phyloP scores from a whole-genome alignment of 1,140 invertebrate genomes.

The Drosophila athabasca region DNA sequence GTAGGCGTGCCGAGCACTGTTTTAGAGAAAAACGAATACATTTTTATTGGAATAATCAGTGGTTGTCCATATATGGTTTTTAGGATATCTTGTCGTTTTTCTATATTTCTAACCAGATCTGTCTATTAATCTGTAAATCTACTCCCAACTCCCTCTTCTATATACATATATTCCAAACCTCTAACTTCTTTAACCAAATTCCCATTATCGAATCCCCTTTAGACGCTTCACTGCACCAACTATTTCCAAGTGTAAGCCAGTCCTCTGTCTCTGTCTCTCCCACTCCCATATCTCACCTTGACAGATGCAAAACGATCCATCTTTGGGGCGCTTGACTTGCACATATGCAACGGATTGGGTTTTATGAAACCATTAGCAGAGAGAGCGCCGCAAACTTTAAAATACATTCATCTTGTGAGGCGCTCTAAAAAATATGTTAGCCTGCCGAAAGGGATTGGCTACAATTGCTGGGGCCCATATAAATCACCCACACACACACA shows the following conservation, averaged over 20 bases:
- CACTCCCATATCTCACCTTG: constrained; percentile 45
- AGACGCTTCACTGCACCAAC: constrained; percentile 11
- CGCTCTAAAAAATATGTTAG: constrained; percentile 42
- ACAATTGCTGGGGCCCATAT: constrained; percentile 27
- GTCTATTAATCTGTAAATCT: too few relatives aligned
- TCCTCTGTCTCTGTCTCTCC: constrained; percentile 10
- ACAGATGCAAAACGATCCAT: constrained; percentile 55
- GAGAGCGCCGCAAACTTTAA: constrained; percentile 44
- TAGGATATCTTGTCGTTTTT: too few relatives aligned
- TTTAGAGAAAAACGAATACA: too few relatives aligned
- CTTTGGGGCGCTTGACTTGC: constrained; percentile 32
- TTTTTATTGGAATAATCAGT: too few relatives aligned
- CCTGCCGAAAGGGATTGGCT: constrained; percentile 4
- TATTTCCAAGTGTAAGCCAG: constrained; percentile 7
- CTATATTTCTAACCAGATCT: too few relatives aligned
- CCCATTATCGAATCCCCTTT: background rate
- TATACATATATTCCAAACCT: too few relatives aligned
- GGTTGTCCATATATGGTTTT: too few relatives aligned
- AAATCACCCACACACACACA: constrained; percentile 38
- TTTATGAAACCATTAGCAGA: constrained; percentile 55
- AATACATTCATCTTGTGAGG: constrained; percentile 50
- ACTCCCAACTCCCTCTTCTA: too few relatives aligned
- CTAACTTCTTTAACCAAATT: too few relatives aligned
- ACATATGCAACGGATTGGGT: constrained; percentile 37
- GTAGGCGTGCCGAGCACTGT: too few relatives aligned